phyloP scores from a whole-genome alignment of 2,888 invertebrate genomes.

The Lumbricus terrestris region DNA sequence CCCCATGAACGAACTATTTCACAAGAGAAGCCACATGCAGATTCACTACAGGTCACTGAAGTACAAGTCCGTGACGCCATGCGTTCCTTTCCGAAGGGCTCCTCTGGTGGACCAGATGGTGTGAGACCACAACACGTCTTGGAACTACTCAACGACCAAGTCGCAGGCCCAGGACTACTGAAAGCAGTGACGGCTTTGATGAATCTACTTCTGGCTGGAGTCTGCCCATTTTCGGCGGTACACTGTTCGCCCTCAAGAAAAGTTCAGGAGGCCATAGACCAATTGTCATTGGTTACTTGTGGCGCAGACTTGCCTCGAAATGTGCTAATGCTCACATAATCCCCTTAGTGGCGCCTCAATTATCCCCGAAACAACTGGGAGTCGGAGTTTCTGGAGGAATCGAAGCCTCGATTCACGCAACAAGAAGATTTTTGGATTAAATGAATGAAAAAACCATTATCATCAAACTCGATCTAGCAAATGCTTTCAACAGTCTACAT shows the following conservation, averaged over 20 bases:
- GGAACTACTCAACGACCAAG: neutral
- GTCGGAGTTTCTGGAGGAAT: neutral
- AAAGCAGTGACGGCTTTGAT: neutral
- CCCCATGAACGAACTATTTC: neutral
- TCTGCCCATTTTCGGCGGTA: neutral
- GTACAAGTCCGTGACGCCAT: neutral
- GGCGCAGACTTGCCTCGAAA: slow-evolving; percentile 14
- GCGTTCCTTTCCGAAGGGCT: neutral
- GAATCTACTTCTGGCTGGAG: neutral
- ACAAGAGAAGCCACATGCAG: neutral
- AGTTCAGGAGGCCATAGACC: neutral
- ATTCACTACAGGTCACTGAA: neutral
- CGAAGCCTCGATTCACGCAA: slow-evolving; percentile 12
- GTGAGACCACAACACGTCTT: slow-evolving; percentile 10
- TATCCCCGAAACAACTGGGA: neutral
- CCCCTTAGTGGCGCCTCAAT: neutral
- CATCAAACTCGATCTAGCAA: too few relatives aligned
- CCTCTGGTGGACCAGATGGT: neutral
- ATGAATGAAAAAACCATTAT: too few relatives aligned
- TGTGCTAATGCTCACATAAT: neutral
- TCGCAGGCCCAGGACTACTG: neutral
- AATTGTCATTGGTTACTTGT: slow-evolving; percentile 7
- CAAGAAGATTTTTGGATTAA: too few relatives aligned
- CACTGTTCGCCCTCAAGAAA: slow-evolving; percentile 3
- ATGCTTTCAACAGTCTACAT: too few relatives aligned